Evolutionary conservation across 2,888 invertebrate genomes (phyloP), one percentile per base, ranked within the genome.

Genomic region (Cosmorhoe ocellata): DNA sequence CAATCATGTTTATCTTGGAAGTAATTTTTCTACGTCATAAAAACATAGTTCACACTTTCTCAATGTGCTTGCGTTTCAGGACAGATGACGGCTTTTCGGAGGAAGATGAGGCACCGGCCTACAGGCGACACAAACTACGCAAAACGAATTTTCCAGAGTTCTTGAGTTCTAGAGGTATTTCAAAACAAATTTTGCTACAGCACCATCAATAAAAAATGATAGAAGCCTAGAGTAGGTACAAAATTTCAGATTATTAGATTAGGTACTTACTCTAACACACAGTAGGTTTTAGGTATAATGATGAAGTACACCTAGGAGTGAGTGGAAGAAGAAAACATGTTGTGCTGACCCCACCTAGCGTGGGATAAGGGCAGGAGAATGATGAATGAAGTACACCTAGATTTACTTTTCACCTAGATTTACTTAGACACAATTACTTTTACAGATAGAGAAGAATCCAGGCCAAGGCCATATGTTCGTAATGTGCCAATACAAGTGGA

Each of bases 401-500:
- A n/a, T n/a, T n/a, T n/a, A n/a, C n/a, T n/a, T n/a, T n/a, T n/a
- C n/a, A n/a, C n/a, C n/a, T n/a, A n/a, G n/a, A n/a, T n/a, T n/a
- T n/a, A n/a, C n/a, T n/a, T n/a, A n/a, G n/a, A n/a, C n/a, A n/a
- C n/a, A n/a, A n/a, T n/a, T n/a, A n/a, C n/a, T n/a, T n/a, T n/a
- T n/a, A 4, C 3, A 18, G 64, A 71, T 12, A 68, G 58, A 43
- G 66, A 75, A 36, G 71, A 77, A 27, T 6, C 27, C 12, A 79
- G 67, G 26, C 56, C 55, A 46, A 65, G 59, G 38, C 77, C 78
- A 56, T 82, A 82, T 63, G 75, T 87, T 8, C 74, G 84, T 32
- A 82, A 87, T 67, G 79, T 90, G 40, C 90, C 90, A 30, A 86
- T 91, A 51, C 79, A 81, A 59, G 48, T 88, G 45, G 90, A 88